Percentiles rank a stretch among this genome's conserved stretches.
Conservation (phyloP, 64 coral and sea anemone species). For the Acropora tenuis region DNA sequence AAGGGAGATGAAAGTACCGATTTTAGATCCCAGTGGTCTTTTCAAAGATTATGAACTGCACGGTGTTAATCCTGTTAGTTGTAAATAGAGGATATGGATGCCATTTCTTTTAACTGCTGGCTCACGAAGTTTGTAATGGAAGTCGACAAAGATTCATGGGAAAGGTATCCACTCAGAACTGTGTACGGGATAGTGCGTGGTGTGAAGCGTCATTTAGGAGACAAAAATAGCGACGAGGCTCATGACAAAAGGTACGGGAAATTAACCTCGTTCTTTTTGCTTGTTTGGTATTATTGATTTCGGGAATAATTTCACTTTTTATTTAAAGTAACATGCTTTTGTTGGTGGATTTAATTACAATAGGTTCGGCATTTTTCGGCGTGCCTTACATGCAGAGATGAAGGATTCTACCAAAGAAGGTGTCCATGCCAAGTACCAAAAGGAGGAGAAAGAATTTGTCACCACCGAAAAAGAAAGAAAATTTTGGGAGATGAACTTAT, state of each 20-base stretch:
- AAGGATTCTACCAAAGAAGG: constrained; percentile 10
- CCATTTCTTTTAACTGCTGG: too few relatives aligned
- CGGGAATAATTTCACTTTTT: constrained; percentile 21
- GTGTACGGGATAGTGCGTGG: constrained; percentile 33
- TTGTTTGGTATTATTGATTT: constrained; percentile 7
- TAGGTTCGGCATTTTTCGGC: constrained; percentile 31
- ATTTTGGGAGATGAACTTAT: constrained; percentile 37
- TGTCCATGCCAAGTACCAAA: constrained; percentile 25
- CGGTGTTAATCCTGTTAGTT: too few relatives aligned
- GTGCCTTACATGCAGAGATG: not conserved
- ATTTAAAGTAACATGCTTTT: constrained; percentile 30
- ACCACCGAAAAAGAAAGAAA: constrained; percentile 52
- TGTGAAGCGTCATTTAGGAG: not conserved
- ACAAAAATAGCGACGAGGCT: not conserved
- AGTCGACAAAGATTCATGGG: constrained; percentile 34
- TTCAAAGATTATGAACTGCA: too few relatives aligned
- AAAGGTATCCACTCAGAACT: constrained; percentile 46
- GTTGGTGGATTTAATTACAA: constrained; percentile 5
- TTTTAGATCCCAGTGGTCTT: too few relatives aligned
- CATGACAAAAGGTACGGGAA: constrained; percentile 46
- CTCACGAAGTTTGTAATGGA: constrained; percentile 8
- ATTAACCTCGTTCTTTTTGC: not conserved
- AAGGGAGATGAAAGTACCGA: not conserved
- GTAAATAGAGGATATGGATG: too few relatives aligned
- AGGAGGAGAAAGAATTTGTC: constrained; percentile 27